Conservation (phyloP, 30 jellyfish, hydroid and myxozoan genomes). For the Cassiopea andromeda region DNA sequence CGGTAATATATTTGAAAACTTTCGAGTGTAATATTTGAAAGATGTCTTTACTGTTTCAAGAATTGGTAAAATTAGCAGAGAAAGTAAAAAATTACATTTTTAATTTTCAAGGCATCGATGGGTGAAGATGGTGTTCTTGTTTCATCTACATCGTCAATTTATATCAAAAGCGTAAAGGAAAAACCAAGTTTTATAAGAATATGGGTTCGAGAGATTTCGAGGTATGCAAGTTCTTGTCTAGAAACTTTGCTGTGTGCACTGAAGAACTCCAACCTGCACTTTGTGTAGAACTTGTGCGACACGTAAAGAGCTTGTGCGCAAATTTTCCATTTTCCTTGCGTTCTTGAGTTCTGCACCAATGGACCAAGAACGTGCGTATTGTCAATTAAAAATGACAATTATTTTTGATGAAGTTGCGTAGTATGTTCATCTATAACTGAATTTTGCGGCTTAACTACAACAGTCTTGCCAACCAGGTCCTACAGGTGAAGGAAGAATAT, state of each 20-base stretch:
- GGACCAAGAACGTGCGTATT: too few species aligned
- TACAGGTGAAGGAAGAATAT: too few species aligned
- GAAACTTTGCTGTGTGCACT: not conserved
- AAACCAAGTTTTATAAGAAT: constrained; percentile 62
- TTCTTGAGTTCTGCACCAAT: too few species aligned
- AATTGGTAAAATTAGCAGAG: too few species aligned
- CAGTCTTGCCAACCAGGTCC: too few species aligned
- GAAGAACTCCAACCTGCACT: not conserved
- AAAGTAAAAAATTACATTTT: not conserved
- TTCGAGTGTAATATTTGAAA: not conserved
- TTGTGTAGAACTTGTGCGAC: not conserved
- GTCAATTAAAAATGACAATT: too few species aligned
- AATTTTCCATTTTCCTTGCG: too few species aligned
- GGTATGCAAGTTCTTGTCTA: constrained; percentile 8
- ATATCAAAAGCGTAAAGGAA: constrained; percentile 44
- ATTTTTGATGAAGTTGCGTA: too few species aligned
- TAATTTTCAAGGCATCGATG: not conserved
- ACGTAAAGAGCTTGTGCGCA: not conserved
- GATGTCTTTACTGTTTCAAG: not conserved
- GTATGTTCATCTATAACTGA: too few species aligned
- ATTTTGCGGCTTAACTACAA: too few species aligned
- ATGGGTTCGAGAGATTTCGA: constrained; percentile 77
- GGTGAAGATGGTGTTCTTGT: constrained; percentile 46
- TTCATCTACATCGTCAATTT: constrained; percentile 20
- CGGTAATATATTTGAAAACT: constrained; percentile 26